Evolutionary conservation across 53 echinoderm and acorn worm species (phyloP), one percentile per base, ranked within the genome.

Genomic region (Apostichopus leukothele): DNA sequence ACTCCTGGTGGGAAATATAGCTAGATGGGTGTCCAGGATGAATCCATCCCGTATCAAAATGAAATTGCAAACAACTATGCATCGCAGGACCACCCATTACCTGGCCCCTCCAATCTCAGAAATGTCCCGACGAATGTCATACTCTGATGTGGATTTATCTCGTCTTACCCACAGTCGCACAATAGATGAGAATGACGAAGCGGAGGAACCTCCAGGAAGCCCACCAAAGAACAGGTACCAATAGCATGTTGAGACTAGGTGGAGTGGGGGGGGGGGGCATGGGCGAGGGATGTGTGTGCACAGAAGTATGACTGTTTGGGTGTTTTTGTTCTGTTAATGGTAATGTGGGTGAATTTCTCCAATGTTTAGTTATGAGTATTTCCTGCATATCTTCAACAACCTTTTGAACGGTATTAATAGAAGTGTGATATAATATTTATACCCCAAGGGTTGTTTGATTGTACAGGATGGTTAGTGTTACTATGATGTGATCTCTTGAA

Each of bases 121-220:
- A 67, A 71, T 73, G 54, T 52, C 73, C 1, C 86, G 86, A 18
- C n/a, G 86, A 20, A 73, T 86, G 86, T 86, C 86, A 8, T 86
- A 86, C 23, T 86, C 86, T 86, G 86, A 86, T 27, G 9, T 71
- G 73, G 86, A 86, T 73, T 73, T 86, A 27, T 74, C 86, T 71
- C 73, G 73, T 86, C 52, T 74, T 20, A 71, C 53, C 75, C 50
- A 51, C 84, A 90, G 79, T 92, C 94, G 96, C 89, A 96, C 96
- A 20, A 96, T 96, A 50, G 96, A 96, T 22, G 96, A 96, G 88
- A 91, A 91, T 61, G 96, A 96, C 60, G 96, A 96, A 86, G 73
- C 92, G 9, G 92, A 93, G 66, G 96, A 92, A 16, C 86, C 75
- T 26, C 78, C 78, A 9, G 92, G 88, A 12, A 92, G 92, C 89